Base-by-base conservation (phyloP, 2,888 invertebrate genomes). In the Clepsis dumicolana region DNA sequence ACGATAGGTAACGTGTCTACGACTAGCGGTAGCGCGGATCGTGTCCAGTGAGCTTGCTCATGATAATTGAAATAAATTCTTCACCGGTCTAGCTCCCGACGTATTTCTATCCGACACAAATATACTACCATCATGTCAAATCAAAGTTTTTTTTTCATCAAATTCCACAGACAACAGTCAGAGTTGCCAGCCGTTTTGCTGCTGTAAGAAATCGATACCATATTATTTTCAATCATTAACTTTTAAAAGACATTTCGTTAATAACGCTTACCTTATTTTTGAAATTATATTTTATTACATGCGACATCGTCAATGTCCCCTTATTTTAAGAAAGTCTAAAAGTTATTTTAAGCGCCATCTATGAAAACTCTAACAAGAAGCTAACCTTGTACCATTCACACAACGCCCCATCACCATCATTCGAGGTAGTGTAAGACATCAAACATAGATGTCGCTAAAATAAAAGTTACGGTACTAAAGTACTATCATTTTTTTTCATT, bases 11-110 rank as follows among this genome's bases (percentile, higher is more conserved):
- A 86, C 85, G 83, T 81, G 73, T 87, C 82, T 89, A 89, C 77
- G 81, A 75, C 76, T 78, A 83, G 80, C 84, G 79, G 85, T 80
- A 83, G 80, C 80, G 87, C 84, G 83, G 88, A 82, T 83, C 82
- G 81, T 80, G 82, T 82, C 81, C 79, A 84, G 80, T 80, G 83
- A 86, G 86, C 86, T 85, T 87, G 88, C 80, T 87, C 90, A 91
- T 91, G 81, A 75, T 89, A 91, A 87, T 90, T 89, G 86, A 91
- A 91, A 90, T 89, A 91, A 91, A 90, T 88, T 88, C 84, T 89
- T 82, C 88, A 81, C 93, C 93, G 92, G 92, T 85, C 86, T 82
- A 90, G 80, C 83, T 83, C 84, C 76, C 84, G 86, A 87, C 88
- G 87, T 89, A 88, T 87, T 88, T 89, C 88, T 80, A 80, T 88